Base-by-base conservation (phyloP, 1,140 invertebrate genomes). In the Asobara japonica region DNA sequence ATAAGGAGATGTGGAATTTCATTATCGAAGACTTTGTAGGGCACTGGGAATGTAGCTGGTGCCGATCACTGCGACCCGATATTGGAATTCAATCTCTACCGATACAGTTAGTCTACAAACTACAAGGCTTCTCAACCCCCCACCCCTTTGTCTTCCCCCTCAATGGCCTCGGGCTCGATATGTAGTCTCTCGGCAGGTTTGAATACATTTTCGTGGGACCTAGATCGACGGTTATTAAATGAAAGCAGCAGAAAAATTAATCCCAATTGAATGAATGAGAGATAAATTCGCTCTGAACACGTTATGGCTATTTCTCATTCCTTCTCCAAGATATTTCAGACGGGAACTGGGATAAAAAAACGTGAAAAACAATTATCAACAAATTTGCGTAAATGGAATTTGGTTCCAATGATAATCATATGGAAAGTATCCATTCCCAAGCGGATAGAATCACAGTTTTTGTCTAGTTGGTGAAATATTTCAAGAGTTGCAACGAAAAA, bases 1-100 rank as follows among this genome's bases (percentile, higher is more conserved):
- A 13, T 67, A 13, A 65, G 60, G 66, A 65, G 60, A 73, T 68
- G 31, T 56, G 73, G 66, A 72, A 78, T 79, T 78, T 77, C 73
- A 74, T 78, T 75, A 75, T 62, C 27, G 45, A 45, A 29, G 25
- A 71, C 65, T 22, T 45, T 45, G 61, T 65, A 51, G 29, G 30
- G 30, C 66, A 71, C 67, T 22, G 45, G 13, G 20, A 69, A 68
- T 51, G 20, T 36, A 33, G 74, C 64, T 60, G 71, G 74, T 77
- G 66, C 69, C 76, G 75, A 80, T 80, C 66, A 72, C 73, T 62
- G 72, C 73, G 56, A 67, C 48, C 67, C 71, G 75, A 79, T 81
- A 80, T 80, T 75, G 80, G 77, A 82, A 80, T 80, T 81, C 79
- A 76, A 81, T 82, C 77, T 76, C 78, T 76, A 79, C 77, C 75